These are phyloP conservation scores for Trichonephila clavipes DNA, from an alignment of 1,140 invertebrate species.

Conservation along the genomic window DNA sequence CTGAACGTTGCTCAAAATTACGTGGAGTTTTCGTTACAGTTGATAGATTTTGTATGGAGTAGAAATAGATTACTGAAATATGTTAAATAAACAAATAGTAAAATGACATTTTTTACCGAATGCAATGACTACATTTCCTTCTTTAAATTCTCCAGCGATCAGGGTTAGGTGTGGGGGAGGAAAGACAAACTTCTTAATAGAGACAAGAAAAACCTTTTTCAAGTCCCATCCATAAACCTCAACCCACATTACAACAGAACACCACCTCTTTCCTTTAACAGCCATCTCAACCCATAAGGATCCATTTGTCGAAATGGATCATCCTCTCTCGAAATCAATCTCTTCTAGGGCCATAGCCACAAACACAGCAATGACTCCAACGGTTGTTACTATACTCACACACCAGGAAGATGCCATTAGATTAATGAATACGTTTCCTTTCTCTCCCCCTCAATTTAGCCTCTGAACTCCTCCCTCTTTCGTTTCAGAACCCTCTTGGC, in stretches of 20 bases:
- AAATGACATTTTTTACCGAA: too few species aligned
- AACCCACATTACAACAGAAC: not conserved
- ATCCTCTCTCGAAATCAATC: not conserved
- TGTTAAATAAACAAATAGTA: too few species aligned
- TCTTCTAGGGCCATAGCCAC: constrained; percentile 9
- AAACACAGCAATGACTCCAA: constrained; percentile 8
- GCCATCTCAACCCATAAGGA: constrained; percentile 13
- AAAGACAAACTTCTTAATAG: too few species aligned
- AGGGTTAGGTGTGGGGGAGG: too few species aligned
- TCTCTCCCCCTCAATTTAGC: constrained; percentile 15
- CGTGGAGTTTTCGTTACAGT: too few species aligned
- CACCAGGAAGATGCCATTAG: constrained; percentile 29
- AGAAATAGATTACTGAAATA: too few species aligned
- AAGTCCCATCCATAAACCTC: not conserved
- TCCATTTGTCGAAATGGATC: not conserved
- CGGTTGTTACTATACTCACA: not conserved
- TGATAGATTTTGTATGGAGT: too few species aligned
- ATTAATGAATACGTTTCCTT: constrained; percentile 25
- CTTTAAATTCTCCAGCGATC: too few species aligned
- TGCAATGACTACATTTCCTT: too few species aligned
- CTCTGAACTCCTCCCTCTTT: not conserved
- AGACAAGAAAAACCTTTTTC: too few species aligned
- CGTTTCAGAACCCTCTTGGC: not conserved
- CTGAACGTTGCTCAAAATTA: too few species aligned
- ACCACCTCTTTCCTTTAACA: constrained; percentile 29